Conservation (phyloP, 2,797 vertebrate genomes). For the Podarcis siculus region DNA sequence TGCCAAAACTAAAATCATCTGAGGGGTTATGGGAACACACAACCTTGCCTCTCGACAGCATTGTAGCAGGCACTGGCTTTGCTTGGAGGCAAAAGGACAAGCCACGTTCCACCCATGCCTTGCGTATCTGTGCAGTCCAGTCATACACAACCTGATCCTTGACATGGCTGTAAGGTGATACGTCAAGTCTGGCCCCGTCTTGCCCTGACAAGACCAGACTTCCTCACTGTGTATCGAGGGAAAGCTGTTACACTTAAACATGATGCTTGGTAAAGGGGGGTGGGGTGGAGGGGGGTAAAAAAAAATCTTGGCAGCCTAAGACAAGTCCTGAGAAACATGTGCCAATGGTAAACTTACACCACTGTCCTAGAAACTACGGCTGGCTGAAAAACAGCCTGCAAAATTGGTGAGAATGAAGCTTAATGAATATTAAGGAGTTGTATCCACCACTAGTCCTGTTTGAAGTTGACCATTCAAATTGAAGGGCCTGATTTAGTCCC, state of each 20-base stretch:
- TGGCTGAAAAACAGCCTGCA: conserved; percentile 59
- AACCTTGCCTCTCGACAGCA: conserved; percentile 10
- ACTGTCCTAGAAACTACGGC: conserved; percentile 55
- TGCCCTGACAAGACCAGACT: conserved; percentile 28
- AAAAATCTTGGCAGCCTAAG: conserved; percentile 12
- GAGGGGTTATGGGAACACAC: conserved; percentile 55
- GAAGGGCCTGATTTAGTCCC: no score
- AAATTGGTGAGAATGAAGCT: conserved; percentile 68
- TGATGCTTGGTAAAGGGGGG: conserved; percentile 40
- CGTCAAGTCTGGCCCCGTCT: conserved; percentile 37
- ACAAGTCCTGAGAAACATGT: conserved; percentile 38
- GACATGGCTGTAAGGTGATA: conserved; percentile 39
- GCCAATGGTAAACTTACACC: not conserved
- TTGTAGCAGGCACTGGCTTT: conserved; percentile 60
- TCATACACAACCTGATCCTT: conserved; percentile 49
- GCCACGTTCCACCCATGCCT: conserved; percentile 46
- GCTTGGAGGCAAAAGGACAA: conserved; percentile 47
- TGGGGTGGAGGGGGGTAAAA: no score
- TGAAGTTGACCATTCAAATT: no score
- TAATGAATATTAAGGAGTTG: conserved; percentile 43
- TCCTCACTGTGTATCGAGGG: conserved; percentile 14
- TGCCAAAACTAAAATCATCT: conserved; percentile 63
- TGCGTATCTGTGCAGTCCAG: conserved; percentile 54
- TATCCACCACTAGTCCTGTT: no score
- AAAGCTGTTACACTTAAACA: conserved; percentile 39